Percentiles rank a stretch among this genome's conserved stretches.
Conservation (phyloP, 2,888 invertebrate genomes). For the Synergus gifuensis region DNA sequence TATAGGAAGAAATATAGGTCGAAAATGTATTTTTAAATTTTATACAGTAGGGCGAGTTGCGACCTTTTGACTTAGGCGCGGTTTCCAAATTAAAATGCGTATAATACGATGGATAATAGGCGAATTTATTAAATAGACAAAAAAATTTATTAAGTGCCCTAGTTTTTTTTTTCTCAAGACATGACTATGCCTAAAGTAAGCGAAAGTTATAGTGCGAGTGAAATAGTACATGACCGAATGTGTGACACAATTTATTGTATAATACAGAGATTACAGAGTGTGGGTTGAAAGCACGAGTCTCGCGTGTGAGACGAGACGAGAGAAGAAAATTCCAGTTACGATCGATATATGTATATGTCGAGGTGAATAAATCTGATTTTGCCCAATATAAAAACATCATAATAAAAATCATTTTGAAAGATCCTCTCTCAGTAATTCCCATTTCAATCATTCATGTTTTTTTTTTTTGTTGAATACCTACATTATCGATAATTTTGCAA, state of each 20-base stretch:
- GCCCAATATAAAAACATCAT: background rate
- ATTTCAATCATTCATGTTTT: background rate
- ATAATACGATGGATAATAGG: background rate
- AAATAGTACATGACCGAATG: constrained; percentile 30
- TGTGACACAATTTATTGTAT: constrained; percentile 38
- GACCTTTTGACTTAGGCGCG: too few relatives aligned
- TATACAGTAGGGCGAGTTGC: too few relatives aligned
- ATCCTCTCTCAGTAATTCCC: background rate
- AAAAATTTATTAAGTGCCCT: background rate
- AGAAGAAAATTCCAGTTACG: constrained; percentile 17
- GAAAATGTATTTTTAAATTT: too few relatives aligned
- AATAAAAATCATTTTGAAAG: constrained; percentile 7
- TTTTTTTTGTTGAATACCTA: background rate
- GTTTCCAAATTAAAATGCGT: too few relatives aligned
- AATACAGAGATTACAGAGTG: background rate
- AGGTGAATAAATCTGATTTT: constrained; percentile 31
- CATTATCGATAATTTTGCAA: background rate
- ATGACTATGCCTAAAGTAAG: background rate
- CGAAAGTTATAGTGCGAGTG: constrained; percentile 13
- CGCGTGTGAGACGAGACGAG: background rate
- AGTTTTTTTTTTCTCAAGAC: background rate
- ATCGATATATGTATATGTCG: constrained; percentile 6
- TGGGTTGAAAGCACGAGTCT: constrained; percentile 8
- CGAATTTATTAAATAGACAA: background rate
- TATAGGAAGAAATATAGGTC: too few relatives aligned